Percentiles rank a stretch among this genome's conserved stretches.
Conservation (phyloP, 1,140 invertebrate genomes). For the Macrosteles quadrilineatus region DNA sequence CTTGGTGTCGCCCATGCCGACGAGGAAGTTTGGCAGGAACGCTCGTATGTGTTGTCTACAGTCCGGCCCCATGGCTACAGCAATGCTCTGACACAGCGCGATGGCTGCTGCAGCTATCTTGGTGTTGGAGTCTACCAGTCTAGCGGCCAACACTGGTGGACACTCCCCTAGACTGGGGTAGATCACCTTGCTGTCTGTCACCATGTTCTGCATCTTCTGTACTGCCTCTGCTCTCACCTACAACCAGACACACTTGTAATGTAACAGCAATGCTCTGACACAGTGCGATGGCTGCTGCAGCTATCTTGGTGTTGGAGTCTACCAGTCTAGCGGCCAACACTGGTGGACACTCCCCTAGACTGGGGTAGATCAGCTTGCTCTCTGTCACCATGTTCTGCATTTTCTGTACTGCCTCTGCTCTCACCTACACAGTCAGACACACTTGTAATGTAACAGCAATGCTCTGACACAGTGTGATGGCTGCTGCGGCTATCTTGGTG, state of each 20-base stretch:
- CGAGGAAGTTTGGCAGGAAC: slow-evolving; percentile 82
- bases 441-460: no score
- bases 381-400: no score
- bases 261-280: no score
- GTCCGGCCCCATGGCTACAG: slow-evolving; percentile 73
- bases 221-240: slow-evolving; percentile 79
- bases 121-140: slow-evolving; percentile 87
- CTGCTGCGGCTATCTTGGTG: no score
- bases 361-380: no score
- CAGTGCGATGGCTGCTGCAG: no score
- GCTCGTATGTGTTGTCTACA: slow-evolving; percentile 77
- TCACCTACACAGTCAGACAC: no score
- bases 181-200: slow-evolving; percentile 76
- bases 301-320: no score
- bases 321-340: no score
- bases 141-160: slow-evolving; percentile 69
- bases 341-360: no score
- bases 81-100: slow-evolving; percentile 77
- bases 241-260: slow-evolving; percentile 34
- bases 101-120: slow-evolving; percentile 84
- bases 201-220: slow-evolving; percentile 73
- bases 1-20: slow-evolving; percentile 70
- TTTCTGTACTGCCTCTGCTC: no score
- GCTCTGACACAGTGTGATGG: no score
- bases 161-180: slow-evolving; percentile 81